Base-by-base conservation (phyloP, 1,140 invertebrate species). In the Hycleus cichorii region DNA sequence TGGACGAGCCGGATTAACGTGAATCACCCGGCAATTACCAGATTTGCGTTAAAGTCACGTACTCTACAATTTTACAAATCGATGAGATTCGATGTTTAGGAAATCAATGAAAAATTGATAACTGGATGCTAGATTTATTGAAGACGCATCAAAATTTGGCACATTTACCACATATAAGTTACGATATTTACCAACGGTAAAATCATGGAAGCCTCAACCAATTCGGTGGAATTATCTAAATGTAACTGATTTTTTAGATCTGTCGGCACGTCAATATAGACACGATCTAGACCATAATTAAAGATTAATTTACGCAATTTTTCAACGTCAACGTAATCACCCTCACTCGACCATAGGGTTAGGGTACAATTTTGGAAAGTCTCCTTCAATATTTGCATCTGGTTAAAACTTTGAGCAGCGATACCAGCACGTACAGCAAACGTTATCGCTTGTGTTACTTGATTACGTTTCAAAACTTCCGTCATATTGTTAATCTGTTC, bases 351-450 rank as follows among this genome's bases (percentile, higher is more conserved):
- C 88, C 88, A 91, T 45, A 90, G 78, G 0, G 88, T 90, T 40
- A 91, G 70, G 0, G 86, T 86, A 12, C 77, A 79, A 67, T 75
- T 74, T 0, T 74, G 70, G 0, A 75, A 76, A 45, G 76, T 73
- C 1, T 77, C 66, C 3, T 84, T 63, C 4, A 87, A 74, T 10
- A 70, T 68, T 24, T 80, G 65, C 3, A 90, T 67, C 1, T 76
- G 70, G 0, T 76, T 66, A 39, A 74, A 68, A 40, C 87, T 88
- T 58, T 87, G 80, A 0, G 83, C 83, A 0, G 87, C 83, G 18
- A 87, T 72, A 39, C 83, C 83, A 24, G 91, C 87, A 57, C 91
- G 78, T 12, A 95, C 84, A 0, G 91, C 85, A 69, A 93, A 95
- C 3, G 91, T 93, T 49, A 94, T 80, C 43, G 80, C 77, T 65